phyloP scores from a whole-genome alignment of 30 jellyfish, hydroid and myxozoan genomes.

The Turritopsis dohrnii region DNA sequence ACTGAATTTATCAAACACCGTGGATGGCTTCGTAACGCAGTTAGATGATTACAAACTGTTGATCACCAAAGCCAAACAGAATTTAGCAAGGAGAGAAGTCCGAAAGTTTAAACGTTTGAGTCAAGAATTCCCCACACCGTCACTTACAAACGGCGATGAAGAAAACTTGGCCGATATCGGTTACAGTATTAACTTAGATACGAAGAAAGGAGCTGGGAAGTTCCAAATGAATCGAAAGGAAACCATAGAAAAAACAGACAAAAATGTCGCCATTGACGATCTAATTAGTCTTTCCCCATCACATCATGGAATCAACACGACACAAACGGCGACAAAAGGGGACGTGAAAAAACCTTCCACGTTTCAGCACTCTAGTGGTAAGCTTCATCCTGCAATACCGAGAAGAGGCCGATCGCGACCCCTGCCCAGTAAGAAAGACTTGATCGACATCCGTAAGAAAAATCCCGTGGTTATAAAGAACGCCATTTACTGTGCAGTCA shows the following conservation, averaged over 20 bases:
- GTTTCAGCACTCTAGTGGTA: slow-evolving; percentile 38
- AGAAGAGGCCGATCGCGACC: slow-evolving; percentile 21
- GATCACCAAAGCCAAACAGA: slow-evolving; percentile 57
- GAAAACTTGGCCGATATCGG: neutral
- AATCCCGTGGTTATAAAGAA: slow-evolving; percentile 63
- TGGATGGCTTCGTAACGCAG: slow-evolving; percentile 66
- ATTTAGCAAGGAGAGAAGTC: slow-evolving; percentile 39
- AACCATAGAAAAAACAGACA: neutral
- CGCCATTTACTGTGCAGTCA: slow-evolving; percentile 80
- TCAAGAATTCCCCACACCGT: slow-evolving; percentile 7
- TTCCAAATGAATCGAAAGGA: neutral
- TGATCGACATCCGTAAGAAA: slow-evolving; percentile 37
- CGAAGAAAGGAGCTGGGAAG: slow-evolving; percentile 5
- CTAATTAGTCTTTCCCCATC: slow-evolving; percentile 1
- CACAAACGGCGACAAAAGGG: neutral
- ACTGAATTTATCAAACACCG: slow-evolving; percentile 42
- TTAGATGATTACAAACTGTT: slow-evolving; percentile 63
- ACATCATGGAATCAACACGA: slow-evolving; percentile 8
- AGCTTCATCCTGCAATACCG: slow-evolving; percentile 85
- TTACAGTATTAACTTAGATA: slow-evolving; percentile 5
- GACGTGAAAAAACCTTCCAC: slow-evolving; percentile 14
- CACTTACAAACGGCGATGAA: neutral
- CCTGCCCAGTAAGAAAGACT: slow-evolving; percentile 25
- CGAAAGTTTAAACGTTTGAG: slow-evolving; percentile 17
- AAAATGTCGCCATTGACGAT: slow-evolving; percentile 14